Evolutionary conservation across 1,140 invertebrate genomes (phyloP).

Genomic region (Drosophila neocordata): DNA sequence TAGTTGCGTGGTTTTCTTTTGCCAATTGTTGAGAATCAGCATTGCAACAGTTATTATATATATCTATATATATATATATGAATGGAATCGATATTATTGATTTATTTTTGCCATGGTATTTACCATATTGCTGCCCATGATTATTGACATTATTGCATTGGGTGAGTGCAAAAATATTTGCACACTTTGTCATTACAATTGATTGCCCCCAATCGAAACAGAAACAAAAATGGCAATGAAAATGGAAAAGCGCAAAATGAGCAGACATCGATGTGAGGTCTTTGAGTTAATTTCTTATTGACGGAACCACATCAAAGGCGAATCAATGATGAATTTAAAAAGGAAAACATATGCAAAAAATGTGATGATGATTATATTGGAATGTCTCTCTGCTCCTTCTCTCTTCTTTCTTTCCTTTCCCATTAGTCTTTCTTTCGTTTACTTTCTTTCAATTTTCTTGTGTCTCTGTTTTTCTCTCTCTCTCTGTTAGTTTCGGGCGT

Average conservation of each 20-base stretch:
- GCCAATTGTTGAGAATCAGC: slow-evolving; percentile 4
- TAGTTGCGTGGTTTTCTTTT: slow-evolving; percentile 20
- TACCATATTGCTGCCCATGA: slow-evolving; percentile 32
- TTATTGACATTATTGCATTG: slow-evolving; percentile 29
- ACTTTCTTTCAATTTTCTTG: no score
- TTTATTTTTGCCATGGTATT: slow-evolving; percentile 45
- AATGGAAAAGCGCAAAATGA: not conserved
- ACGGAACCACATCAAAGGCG: slow-evolving; percentile 10
- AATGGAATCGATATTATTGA: slow-evolving; percentile 69
- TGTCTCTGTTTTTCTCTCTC: slow-evolving; percentile 52
- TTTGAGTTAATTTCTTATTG: slow-evolving; percentile 5
- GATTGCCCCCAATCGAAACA: slow-evolving; percentile 62
- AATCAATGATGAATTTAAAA: slow-evolving; percentile 36
- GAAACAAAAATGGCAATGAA: slow-evolving; percentile 6
- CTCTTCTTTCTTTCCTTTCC: not conserved
- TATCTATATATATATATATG: slow-evolving; percentile 17
- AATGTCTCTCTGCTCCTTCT: no score
- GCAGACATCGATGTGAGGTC: not conserved
- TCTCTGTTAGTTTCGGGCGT: slow-evolving; percentile 70
- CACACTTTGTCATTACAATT: slow-evolving; percentile 70
- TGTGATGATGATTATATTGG: not conserved
- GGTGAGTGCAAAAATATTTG: slow-evolving; percentile 55
- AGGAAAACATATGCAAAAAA: slow-evolving; percentile 36
- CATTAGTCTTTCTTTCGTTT: no score
- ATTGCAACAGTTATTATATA: slow-evolving; percentile 36